Evolutionary conservation across 1,140 invertebrate species (phyloP).

Genomic region (Drosophila saltans): DNA sequence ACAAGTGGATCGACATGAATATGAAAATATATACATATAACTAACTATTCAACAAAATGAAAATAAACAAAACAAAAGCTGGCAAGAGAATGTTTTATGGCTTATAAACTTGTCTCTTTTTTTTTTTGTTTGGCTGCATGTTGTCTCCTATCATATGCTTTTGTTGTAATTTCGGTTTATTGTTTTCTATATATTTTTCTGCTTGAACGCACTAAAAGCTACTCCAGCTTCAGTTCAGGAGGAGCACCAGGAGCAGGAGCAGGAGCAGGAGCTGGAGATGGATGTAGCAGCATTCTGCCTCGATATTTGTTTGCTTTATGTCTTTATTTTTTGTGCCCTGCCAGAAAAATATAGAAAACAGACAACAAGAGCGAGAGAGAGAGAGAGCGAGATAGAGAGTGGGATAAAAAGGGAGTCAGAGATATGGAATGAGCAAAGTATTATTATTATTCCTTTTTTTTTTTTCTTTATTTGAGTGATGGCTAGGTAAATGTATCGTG

Average conservation of each 20-base stretch:
- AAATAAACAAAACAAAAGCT: slow-evolving; percentile 41
- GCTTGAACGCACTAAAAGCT: slow-evolving; percentile 80
- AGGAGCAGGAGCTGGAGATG: neutral
- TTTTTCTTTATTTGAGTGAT: slow-evolving; percentile 55
- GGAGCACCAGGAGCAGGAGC: neutral
- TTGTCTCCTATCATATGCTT: slow-evolving; percentile 15
- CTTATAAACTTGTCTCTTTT: slow-evolving; percentile 77
- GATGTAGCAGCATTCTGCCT: slow-evolving; percentile 21
- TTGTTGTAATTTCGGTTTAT: slow-evolving; percentile 75
- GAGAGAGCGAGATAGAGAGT: neutral
- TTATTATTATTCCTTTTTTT: slow-evolving; percentile 51
- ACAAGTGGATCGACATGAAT: slow-evolving; percentile 34
- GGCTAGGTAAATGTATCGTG: slow-evolving; percentile 42
- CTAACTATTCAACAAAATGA: slow-evolving; percentile 65
- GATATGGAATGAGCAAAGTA: slow-evolving; percentile 38
- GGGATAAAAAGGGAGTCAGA: neutral
- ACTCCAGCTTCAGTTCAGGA: slow-evolving; percentile 49
- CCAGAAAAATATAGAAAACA: slow-evolving; percentile 26
- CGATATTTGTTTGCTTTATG: slow-evolving; percentile 77
- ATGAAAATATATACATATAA: slow-evolving; percentile 33
- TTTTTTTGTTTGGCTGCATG: slow-evolving; percentile 15
- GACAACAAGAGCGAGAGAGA: neutral
- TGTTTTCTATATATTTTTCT: slow-evolving; percentile 81
- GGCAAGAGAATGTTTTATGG: slow-evolving; percentile 57
- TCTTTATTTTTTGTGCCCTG: slow-evolving; percentile 71